Percentiles rank a stretch among this genome's conserved stretches.
These are phyloP conservation scores for Rhopalosiphum nymphaeae DNA, from an alignment of 2,888 invertebrate genomes.

Conservation along the genomic window DNA sequence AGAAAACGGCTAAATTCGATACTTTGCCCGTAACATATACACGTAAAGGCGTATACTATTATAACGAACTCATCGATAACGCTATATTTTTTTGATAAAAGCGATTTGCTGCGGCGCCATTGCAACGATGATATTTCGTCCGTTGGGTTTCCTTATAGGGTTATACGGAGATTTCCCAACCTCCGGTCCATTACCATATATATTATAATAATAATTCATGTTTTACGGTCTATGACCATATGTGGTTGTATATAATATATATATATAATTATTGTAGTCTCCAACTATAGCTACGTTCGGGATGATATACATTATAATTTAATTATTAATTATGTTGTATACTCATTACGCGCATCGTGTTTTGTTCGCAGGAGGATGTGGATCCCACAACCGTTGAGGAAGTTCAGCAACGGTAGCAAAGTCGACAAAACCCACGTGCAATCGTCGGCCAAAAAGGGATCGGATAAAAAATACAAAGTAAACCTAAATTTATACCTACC, in stretches of 20 bases:
- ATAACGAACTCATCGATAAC: not conserved
- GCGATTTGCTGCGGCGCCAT: not conserved
- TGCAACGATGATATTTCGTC: not conserved
- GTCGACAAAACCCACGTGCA: conserved; percentile 76
- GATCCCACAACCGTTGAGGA: conserved; percentile 88
- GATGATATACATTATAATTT: not conserved
- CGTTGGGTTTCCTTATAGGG: conserved; percentile 26
- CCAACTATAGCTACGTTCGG: not conserved
- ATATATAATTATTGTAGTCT: not conserved
- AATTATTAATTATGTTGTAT: not conserved
- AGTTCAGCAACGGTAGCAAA: conserved; percentile 86
- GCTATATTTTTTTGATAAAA: conserved; percentile 29
- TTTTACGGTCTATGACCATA: conserved; percentile 15
- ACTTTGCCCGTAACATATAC: not conserved
- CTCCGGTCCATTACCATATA: conserved; percentile 21
- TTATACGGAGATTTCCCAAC: not conserved
- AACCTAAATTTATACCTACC: conserved; percentile 68
- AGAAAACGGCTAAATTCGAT: too few species aligned
- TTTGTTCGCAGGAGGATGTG: conserved; percentile 82
- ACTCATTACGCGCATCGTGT: not conserved
- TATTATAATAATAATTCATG: not conserved
- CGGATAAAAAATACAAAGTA: conserved; percentile 88
- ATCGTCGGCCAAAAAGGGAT: conserved; percentile 77
- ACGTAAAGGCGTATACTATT: not conserved
- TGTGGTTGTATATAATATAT: not conserved